Evolutionary conservation across 2,113 vertebrate genomes (phyloP).

Genomic region (Numida meleagris): DNA sequence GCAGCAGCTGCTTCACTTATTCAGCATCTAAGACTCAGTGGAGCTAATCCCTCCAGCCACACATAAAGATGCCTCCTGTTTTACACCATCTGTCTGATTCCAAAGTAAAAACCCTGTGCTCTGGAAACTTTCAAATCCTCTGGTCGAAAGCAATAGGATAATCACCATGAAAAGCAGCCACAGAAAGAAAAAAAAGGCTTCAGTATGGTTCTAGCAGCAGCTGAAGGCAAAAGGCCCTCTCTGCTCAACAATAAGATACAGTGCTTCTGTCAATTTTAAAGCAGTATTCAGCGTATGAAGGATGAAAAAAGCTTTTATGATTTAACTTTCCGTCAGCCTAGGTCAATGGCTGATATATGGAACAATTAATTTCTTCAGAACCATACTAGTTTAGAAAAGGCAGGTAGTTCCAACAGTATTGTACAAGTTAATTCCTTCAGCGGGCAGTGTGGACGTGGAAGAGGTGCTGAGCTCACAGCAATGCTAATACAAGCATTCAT

Average conservation of each 20-base stretch:
- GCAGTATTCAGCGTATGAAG: not conserved
- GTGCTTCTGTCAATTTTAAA: not conserved
- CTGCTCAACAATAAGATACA: not conserved
- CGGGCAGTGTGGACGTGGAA: not conserved
- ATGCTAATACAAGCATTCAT: not conserved
- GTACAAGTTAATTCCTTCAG: not conserved
- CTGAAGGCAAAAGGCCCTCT: not conserved
- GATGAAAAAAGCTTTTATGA: not conserved
- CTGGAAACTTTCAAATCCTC: not conserved
- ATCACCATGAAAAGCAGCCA: not conserved
- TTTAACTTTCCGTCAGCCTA: not conserved
- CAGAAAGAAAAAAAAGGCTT: not conserved
- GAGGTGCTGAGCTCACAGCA: not conserved
- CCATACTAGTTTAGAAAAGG: not conserved
- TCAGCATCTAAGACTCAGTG: not conserved
- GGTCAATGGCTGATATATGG: not conserved
- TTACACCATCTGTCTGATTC: not conserved
- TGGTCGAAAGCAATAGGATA: not conserved
- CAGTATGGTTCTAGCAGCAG: not conserved
- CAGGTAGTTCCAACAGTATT: not conserved
- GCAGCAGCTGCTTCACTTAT: conserved; percentile 4
- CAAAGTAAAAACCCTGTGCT: not conserved
- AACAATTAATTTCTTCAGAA: not conserved
- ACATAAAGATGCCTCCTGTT: not conserved
- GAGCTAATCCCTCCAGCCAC: not conserved